Percentiles rank a stretch among this genome's conserved stretches.
Evolutionary conservation across 2,888 invertebrate species (phyloP).

Genomic region (Aphidoletes aphidimyza): DNA sequence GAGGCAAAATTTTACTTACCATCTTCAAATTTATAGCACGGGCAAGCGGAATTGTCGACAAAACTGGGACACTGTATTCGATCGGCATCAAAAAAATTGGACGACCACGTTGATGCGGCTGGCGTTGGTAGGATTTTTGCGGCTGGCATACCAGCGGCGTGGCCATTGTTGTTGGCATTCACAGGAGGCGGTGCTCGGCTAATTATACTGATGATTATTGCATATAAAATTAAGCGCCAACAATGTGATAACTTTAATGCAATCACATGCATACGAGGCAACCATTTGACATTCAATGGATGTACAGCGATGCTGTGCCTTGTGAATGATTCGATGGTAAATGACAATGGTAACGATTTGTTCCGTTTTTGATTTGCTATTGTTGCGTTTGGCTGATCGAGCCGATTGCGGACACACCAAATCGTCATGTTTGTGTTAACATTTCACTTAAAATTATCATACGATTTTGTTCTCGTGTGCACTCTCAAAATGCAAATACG

Average conservation of each 20-base stretch:
- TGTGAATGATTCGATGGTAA: conserved; percentile 21
- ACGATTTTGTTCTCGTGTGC: conserved; percentile 4
- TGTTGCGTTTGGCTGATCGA: conserved; percentile 52
- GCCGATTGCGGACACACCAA: conserved; percentile 56
- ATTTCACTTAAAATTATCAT: conserved; percentile 55
- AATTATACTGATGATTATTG: conserved; percentile 52
- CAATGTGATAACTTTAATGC: conserved; percentile 27
- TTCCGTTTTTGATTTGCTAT: conserved; percentile 18
- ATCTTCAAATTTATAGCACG: conserved; percentile 92
- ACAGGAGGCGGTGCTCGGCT: conserved; percentile 13
- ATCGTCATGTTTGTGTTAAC: conserved; percentile 56
- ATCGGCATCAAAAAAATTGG: conserved; percentile 54
- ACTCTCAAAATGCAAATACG: conserved; percentile 41
- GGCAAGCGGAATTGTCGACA: conserved; percentile 83
- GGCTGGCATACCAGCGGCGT: background rate
- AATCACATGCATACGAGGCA: conserved; percentile 31
- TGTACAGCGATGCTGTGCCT: background rate
- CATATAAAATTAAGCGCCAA: conserved; percentile 51
- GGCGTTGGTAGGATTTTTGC: conserved; percentile 43
- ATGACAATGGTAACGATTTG: conserved; percentile 8
- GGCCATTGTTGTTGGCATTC: background rate
- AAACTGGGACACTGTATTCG: conserved; percentile 77
- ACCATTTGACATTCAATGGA: conserved; percentile 7
- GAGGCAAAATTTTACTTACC: conserved; percentile 68
- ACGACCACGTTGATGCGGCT: conserved; percentile 15